These are phyloP conservation scores for Nyctibius grandis DNA, from an alignment of 2,797 vertebrate species.

Conservation along the genomic window DNA sequence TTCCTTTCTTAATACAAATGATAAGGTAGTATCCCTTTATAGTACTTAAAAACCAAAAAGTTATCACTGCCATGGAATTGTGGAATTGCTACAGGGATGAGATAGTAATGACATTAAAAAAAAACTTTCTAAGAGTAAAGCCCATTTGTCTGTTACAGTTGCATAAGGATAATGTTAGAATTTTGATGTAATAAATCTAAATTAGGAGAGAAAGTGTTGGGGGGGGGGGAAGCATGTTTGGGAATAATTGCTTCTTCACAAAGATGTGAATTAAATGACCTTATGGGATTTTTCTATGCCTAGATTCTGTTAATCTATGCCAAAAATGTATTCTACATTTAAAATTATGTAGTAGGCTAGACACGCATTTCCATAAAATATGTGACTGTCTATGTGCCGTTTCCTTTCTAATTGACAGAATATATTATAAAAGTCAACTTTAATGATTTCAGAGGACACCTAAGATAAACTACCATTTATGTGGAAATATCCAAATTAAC, in stretches of 20 bases:
- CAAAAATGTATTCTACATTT: neutral
- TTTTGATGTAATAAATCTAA: neutral
- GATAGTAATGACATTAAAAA: neutral
- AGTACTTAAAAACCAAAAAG: neutral
- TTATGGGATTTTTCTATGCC: neutral
- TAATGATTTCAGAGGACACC: neutral
- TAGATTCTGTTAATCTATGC: neutral
- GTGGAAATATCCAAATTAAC: neutral
- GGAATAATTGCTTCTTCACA: neutral
- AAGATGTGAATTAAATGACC: neutral
- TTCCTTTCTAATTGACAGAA: slow-evolving; percentile 1
- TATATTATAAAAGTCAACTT: neutral
- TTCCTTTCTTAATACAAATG: neutral
- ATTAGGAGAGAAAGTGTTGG: neutral
- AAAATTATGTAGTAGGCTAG: neutral
- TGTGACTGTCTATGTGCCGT: neutral
- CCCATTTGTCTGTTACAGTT: neutral
- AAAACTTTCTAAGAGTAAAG: neutral
- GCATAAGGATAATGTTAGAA: neutral
- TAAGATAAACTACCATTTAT: neutral
- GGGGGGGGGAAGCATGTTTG: too few species aligned
- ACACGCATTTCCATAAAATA: neutral
- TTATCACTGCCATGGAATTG: neutral
- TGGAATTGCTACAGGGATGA: neutral
- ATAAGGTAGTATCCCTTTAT: neutral